A percentile compares a stretch with the other conserved stretches of the same genome.
Evolutionary conservation across 1,140 invertebrate genomes (phyloP).

Genomic region (Temnothorax longispinosus): DNA sequence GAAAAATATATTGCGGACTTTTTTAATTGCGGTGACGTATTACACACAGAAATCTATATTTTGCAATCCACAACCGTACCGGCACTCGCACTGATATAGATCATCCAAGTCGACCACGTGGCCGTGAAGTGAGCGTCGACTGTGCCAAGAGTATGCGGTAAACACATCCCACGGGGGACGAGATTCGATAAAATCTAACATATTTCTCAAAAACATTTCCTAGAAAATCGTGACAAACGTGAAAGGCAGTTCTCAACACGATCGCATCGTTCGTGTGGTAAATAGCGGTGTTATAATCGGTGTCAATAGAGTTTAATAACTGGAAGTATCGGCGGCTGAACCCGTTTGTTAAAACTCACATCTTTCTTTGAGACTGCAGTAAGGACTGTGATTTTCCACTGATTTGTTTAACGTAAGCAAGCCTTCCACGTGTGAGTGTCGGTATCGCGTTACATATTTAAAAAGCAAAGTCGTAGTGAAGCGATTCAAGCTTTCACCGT

Average conservation of each 20-base stretch:
- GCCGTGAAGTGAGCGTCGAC: slow-evolving; percentile 67
- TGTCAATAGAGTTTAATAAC: slow-evolving; percentile 18
- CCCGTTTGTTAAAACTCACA: background rate
- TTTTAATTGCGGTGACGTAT: background rate
- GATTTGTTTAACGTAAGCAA: slow-evolving; percentile 1
- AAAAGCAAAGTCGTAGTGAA: slow-evolving; percentile 63
- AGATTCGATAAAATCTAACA: slow-evolving; percentile 10
- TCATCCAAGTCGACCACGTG: slow-evolving; percentile 72
- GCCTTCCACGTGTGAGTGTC: background rate
- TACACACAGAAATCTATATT: background rate
- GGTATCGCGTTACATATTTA: background rate
- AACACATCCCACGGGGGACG: slow-evolving; percentile 26
- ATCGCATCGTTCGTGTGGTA: background rate
- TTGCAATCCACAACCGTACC: slow-evolving; percentile 4
- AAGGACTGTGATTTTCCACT: background rate
- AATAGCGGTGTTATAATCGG: background rate
- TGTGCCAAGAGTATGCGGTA: slow-evolving; percentile 55
- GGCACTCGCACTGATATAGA: slow-evolving; percentile 47
- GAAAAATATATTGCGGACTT: slow-evolving; percentile 1
- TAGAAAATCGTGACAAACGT: slow-evolving; percentile 16
- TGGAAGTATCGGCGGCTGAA: background rate
- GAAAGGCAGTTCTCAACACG: background rate
- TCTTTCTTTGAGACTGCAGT: background rate
- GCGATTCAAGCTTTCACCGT: slow-evolving; percentile 1
- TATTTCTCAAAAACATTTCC: slow-evolving; percentile 21